phyloP scores from a whole-genome alignment of 2,888 invertebrate species.

The Amphipyra berbera region DNA sequence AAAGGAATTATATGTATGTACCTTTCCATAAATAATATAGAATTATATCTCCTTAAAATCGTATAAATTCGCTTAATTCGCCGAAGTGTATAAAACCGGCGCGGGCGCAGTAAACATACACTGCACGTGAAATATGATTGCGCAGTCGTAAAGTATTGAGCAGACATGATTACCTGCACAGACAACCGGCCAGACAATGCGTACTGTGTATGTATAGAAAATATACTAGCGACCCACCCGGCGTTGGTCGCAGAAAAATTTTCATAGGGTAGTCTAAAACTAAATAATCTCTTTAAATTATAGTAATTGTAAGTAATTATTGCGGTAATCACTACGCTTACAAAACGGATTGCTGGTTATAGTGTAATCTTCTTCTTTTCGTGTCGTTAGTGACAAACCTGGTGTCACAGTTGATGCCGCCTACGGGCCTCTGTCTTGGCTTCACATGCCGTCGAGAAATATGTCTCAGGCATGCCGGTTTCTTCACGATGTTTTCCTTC shows the following conservation, averaged over 20 bases:
- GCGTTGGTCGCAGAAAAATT: background rate
- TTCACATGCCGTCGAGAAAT: no score
- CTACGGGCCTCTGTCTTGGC: no score
- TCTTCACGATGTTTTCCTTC: no score
- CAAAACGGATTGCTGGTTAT: no score
- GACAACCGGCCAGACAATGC: conserved; percentile 16
- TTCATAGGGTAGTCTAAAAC: no score
- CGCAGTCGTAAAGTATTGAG: conserved; percentile 28
- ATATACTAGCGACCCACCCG: background rate
- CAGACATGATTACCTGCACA: conserved; percentile 18
- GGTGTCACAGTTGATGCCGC: no score
- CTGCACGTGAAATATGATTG: conserved; percentile 42
- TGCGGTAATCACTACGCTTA: no score
- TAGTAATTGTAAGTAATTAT: no score
- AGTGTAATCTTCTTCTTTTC: no score
- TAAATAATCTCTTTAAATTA: no score
- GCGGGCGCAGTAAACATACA: conserved; percentile 18
- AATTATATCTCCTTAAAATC: conserved; percentile 41
- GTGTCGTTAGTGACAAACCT: no score
- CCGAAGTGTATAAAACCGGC: conserved; percentile 21
- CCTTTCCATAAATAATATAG: conserved; percentile 27
- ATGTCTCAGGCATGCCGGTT: no score
- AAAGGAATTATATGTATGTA: conserved; percentile 12
- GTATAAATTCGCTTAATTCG: conserved; percentile 27
- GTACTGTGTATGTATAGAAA: background rate